These are phyloP conservation scores for Drosophila leonis DNA, from an alignment of 2,888 invertebrate species.

Conservation along the genomic window DNA sequence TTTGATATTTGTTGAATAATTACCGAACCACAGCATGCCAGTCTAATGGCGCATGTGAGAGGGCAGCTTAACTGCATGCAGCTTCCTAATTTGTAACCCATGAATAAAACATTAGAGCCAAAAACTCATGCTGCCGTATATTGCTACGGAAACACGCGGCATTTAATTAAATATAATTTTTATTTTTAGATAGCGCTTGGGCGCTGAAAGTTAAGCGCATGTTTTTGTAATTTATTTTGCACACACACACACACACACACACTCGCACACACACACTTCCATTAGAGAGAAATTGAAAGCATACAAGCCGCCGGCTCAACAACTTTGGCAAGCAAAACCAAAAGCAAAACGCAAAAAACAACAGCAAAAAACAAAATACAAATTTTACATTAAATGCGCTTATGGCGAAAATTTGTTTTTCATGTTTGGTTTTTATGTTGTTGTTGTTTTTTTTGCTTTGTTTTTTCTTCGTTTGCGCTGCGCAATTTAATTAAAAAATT, in stretches of 20 bases:
- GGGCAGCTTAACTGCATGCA: neutral
- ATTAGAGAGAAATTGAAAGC: constrained; percentile 63
- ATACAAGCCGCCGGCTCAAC: constrained; percentile 56
- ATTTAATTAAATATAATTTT: constrained; percentile 48
- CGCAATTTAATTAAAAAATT: constrained; percentile 75
- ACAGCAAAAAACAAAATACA: constrained; percentile 12
- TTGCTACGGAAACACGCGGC: neutral
- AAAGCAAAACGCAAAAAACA: neutral
- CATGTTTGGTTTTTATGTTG: constrained; percentile 28
- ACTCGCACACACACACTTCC: constrained; percentile 8
- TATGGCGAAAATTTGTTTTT: constrained; percentile 42
- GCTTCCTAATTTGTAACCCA: constrained; percentile 18
- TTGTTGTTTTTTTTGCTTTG: constrained; percentile 13
- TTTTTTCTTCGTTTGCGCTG: constrained; percentile 29
- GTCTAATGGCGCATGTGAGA: constrained; percentile 9
- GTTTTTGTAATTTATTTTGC: constrained; percentile 45
- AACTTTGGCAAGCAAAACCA: constrained; percentile 34
- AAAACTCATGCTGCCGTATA: neutral
- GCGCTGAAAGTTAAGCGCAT: constrained; percentile 14
- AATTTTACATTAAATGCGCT: constrained; percentile 30
- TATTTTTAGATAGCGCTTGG: constrained; percentile 26
- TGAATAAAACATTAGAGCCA: constrained; percentile 47
- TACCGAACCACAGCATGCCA: neutral
- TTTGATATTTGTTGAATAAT: constrained; percentile 8
- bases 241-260: constrained; percentile 20